These are phyloP conservation scores for Symphodus melops DNA, from an alignment of 2,113 vertebrate genomes.

Conservation along the genomic window DNA sequence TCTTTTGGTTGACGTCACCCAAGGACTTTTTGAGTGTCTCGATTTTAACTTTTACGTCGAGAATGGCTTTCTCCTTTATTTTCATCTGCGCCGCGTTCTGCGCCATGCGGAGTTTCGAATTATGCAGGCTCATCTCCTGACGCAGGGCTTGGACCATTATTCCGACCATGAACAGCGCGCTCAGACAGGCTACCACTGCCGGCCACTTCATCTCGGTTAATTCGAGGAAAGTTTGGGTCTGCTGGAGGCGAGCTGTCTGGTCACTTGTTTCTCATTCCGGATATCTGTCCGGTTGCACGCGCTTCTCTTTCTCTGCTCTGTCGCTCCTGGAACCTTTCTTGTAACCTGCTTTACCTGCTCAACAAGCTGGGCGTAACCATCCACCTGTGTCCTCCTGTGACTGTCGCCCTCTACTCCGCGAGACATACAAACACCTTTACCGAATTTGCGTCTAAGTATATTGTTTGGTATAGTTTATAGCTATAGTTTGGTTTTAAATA, in stretches of 20 bases:
- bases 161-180: constrained; percentile 31
- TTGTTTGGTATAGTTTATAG: no score
- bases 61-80: constrained; percentile 62
- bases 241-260: not conserved
- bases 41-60: constrained; percentile 38
- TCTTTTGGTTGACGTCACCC: not conserved
- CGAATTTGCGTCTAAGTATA: not conserved
- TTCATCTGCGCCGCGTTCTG: constrained; percentile 12
- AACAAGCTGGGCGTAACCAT: constrained; percentile 45
- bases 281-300: not conserved
- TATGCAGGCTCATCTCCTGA: constrained; percentile 66
- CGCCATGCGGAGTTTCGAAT: not conserved
- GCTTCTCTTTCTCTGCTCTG: not conserved
- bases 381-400: not conserved
- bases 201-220: constrained; percentile 56
- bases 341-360: constrained; percentile 49
- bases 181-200: constrained; percentile 11
- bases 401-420: not conserved
- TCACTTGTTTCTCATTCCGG: constrained; percentile 18
- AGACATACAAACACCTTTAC: not conserved
- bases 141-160: constrained; percentile 59
- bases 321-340: no score
- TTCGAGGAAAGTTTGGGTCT: not conserved
- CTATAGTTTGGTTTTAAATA: no score
- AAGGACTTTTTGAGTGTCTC: constrained; percentile 21